A percentile compares a stretch with the other conserved stretches of the same genome.
These are phyloP conservation scores for Cercocebus atys DNA, from an alignment of 2,113 vertebrate genomes.

Conservation along the genomic window DNA sequence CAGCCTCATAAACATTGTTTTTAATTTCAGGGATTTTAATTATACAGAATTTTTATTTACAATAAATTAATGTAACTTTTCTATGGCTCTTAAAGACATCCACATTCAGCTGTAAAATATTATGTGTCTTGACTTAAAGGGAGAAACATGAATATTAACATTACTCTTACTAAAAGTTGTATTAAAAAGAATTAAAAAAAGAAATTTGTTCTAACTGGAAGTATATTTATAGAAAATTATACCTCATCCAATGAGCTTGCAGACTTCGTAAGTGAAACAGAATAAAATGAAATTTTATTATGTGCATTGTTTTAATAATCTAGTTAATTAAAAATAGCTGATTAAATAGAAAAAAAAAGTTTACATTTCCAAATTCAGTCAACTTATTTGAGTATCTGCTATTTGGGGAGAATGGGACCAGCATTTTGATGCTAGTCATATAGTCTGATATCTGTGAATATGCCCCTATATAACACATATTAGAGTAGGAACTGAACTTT, in stretches of 20 bases:
- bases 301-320: not conserved
- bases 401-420: too few species aligned
- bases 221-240: not conserved
- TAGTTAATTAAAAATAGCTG: not conserved
- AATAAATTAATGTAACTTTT: not conserved
- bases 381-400: not conserved
- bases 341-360: not conserved
- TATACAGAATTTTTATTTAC: not conserved
- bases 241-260: not conserved
- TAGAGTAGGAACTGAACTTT: not conserved
- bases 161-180: not conserved
- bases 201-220: not conserved
- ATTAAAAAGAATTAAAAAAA: not conserved
- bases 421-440: not conserved
- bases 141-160: not conserved
- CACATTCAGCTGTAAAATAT: not conserved
- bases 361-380: not conserved
- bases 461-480: not conserved
- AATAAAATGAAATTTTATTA: not conserved
- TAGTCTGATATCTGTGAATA: too few species aligned
- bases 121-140: not conserved
- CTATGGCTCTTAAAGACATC: not conserved
- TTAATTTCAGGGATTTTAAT: not conserved
- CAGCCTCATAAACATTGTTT: not conserved
- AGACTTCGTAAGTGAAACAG: not conserved